These are phyloP conservation scores for Porites cylindrica DNA, from an alignment of 92 coral and sea anemone genomes.

Conservation along the genomic window DNA sequence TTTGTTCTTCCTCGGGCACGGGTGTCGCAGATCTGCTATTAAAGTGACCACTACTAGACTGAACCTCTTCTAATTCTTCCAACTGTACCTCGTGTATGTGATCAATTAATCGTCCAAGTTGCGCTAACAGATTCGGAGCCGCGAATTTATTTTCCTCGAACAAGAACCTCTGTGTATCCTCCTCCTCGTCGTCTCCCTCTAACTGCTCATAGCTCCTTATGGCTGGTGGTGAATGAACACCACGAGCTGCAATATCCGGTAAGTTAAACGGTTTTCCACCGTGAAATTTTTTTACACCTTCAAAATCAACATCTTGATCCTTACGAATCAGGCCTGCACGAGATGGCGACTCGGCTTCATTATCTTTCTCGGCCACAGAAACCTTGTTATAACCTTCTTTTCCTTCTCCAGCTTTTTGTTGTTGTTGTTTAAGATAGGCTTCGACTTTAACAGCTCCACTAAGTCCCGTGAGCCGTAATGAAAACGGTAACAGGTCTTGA, in stretches of 20 bases:
- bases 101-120: slow-evolving; percentile 88
- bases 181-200: slow-evolving; percentile 95
- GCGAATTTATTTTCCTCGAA: slow-evolving; percentile 98
- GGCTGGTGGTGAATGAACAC: slow-evolving; percentile 60
- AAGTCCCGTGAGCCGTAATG: slow-evolving; percentile 93
- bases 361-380: slow-evolving; percentile 30
- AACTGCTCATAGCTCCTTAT: slow-evolving; percentile 80
- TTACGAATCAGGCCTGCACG: slow-evolving; percentile 28
- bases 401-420: slow-evolving; percentile 76
- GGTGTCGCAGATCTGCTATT: slow-evolving; percentile 17
- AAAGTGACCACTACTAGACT: slow-evolving; percentile 67
- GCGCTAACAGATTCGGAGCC: slow-evolving; percentile 95
- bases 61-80: slow-evolving; percentile 84
- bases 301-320: slow-evolving; percentile 67
- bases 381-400: slow-evolving; percentile 29
- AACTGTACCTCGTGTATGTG: slow-evolving; percentile 81
- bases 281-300: slow-evolving; percentile 47
- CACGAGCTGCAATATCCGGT: slow-evolving; percentile 64
- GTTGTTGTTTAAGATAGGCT: slow-evolving; percentile 93
- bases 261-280: slow-evolving; percentile 57
- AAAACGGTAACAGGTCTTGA: slow-evolving; percentile 91
- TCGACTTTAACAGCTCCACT: slow-evolving; percentile 98
- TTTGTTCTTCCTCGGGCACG: slow-evolving; percentile 38
- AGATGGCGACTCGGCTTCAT: slow-evolving; percentile 11
- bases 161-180: slow-evolving; percentile 94